phyloP scores from a whole-genome alignment of 1,140 invertebrate genomes.

The Triops cancriformis region DNA sequence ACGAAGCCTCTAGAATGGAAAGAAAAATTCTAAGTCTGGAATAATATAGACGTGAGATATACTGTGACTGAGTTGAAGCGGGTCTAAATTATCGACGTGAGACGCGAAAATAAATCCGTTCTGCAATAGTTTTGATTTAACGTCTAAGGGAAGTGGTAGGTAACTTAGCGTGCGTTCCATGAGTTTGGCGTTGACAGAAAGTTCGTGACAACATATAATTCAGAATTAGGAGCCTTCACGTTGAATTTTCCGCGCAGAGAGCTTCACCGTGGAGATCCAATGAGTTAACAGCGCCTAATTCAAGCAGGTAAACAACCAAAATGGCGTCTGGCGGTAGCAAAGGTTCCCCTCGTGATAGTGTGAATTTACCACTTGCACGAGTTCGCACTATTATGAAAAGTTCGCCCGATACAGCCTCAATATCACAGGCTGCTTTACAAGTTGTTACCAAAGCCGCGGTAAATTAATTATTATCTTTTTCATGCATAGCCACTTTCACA shows the following conservation, averaged over 20 bases:
- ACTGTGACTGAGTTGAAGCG: not conserved
- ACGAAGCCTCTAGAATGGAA: not conserved
- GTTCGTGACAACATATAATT: no score
- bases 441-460: not conserved
- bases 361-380: not conserved
- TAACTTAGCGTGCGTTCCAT: not conserved
- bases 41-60: not conserved
- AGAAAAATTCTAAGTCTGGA: not conserved
- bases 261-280: not conserved
- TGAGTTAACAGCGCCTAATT: not conserved
- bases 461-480: not conserved
- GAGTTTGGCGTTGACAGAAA: no score
- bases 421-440: not conserved
- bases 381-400: conserved; percentile 4
- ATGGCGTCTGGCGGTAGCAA: conserved; percentile 1
- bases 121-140: not conserved
- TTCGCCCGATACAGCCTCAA: not conserved
- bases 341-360: not conserved
- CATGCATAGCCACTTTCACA: not conserved
- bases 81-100: not conserved
- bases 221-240: no score
- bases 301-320: not conserved
- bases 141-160: not conserved
- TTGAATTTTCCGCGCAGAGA: not conserved
- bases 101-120: not conserved